These are phyloP conservation scores for Melanotaenia pygmaea DNA, from an alignment of 2,797 vertebrate species.

Conservation along the genomic window DNA sequence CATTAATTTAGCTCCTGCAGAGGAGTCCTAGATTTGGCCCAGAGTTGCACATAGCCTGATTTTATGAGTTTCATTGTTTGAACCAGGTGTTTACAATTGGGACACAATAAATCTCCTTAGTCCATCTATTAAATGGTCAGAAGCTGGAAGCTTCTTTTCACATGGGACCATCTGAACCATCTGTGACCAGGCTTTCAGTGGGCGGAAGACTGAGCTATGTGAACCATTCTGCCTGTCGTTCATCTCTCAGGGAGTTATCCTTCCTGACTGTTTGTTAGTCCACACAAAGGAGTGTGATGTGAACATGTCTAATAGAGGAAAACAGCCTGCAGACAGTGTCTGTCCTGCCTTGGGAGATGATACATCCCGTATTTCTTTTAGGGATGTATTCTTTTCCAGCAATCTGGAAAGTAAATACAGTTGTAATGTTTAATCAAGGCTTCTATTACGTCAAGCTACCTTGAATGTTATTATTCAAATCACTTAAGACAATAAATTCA, in stretches of 20 bases:
- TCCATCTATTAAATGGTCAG: constrained; percentile 61
- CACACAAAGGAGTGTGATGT: constrained; percentile 18
- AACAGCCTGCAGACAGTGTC: constrained; percentile 12
- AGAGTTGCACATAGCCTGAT: no score
- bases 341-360: constrained; percentile 6
- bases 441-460: constrained; percentile 6
- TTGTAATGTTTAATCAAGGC: constrained; percentile 7
- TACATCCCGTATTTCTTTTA: not conserved
- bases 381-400: not conserved
- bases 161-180: constrained; percentile 58
- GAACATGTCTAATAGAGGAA: constrained; percentile 21
- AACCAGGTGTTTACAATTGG: not conserved
- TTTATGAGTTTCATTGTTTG: no score
- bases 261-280: constrained; percentile 33
- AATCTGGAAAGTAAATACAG: constrained; percentile 2
- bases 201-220: constrained; percentile 28
- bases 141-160: constrained; percentile 48
- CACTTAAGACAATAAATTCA: constrained; percentile 50
- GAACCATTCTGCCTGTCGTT: constrained; percentile 41
- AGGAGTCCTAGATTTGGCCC: no score
- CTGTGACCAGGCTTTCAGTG: constrained; percentile 55
- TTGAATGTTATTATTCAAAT: constrained; percentile 10
- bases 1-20: no score
- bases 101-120: constrained; percentile 51
- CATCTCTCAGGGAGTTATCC: constrained; percentile 19